Evolutionary conservation across 2,888 invertebrate species (phyloP).

Genomic region (Caenorhabditis macrosperma): DNA sequence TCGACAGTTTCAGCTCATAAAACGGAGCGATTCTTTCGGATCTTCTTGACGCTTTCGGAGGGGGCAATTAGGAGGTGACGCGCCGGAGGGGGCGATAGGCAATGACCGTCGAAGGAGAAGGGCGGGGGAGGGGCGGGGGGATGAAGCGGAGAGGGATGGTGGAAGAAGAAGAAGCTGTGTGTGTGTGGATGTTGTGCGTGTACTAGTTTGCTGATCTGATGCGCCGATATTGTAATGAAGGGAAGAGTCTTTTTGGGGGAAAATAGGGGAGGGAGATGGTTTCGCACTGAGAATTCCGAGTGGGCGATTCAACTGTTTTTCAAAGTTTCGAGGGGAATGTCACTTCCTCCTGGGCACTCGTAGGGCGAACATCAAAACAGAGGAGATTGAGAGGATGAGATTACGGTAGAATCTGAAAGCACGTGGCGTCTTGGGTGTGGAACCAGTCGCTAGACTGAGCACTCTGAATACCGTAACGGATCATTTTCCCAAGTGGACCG

Average conservation of each 20-base stretch:
- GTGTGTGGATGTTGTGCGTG: conserved; percentile 41
- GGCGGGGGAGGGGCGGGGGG: conserved; percentile 31
- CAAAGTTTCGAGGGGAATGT: not conserved
- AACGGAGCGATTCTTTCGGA: conserved; percentile 29
- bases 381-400: no score
- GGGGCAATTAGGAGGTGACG: conserved; percentile 52
- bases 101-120: conserved; percentile 47
- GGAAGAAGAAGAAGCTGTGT: conserved; percentile 46
- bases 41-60: conserved; percentile 19
- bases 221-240: conserved; percentile 58
- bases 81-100: conserved; percentile 41
- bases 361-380: no score
- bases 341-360: no score
- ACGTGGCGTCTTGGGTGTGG: no score
- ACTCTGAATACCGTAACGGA: no score
- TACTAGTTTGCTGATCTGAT: conserved; percentile 61
- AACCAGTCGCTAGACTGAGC: no score
- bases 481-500: no score
- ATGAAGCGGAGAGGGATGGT: conserved; percentile 1
- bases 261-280: conserved; percentile 15
- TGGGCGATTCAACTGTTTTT: not conserved
- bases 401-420: no score
- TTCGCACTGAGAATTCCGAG: conserved; percentile 18
- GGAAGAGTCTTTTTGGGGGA: conserved; percentile 48
- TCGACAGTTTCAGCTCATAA: conserved; percentile 45